A percentile compares a stretch with the other conserved stretches of the same genome.
These are phyloP conservation scores for Aythya baeri DNA, from an alignment of 2,113 vertebrate species.

Conservation along the genomic window DNA sequence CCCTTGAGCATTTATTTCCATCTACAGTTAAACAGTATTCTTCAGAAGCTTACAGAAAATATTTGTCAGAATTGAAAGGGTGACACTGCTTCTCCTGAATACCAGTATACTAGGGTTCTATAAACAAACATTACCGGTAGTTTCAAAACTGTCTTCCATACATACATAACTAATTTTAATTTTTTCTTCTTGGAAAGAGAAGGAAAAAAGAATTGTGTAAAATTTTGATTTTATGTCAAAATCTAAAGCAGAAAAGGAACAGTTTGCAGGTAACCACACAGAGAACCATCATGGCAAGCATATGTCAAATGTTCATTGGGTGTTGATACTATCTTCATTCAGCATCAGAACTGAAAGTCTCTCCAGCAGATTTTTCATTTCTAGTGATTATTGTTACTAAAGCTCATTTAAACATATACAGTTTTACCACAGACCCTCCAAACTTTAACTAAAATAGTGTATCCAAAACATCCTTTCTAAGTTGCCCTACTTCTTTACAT, in stretches of 20 bases:
- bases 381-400: background rate
- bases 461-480: background rate
- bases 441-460: background rate
- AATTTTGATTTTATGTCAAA: background rate
- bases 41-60: background rate
- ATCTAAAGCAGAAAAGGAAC: background rate
- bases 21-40: background rate
- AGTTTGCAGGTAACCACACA: background rate
- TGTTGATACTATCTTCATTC: background rate
- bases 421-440: background rate
- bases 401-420: background rate
- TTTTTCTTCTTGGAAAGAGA: background rate
- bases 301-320: background rate
- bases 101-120: background rate
- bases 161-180: background rate
- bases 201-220: background rate
- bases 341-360: background rate
- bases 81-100: background rate
- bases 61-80: background rate
- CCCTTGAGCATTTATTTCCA: background rate
- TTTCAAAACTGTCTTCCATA: background rate
- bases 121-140: background rate
- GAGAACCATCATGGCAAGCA: background rate
- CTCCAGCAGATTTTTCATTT: background rate
- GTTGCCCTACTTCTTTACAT: background rate